Percentiles rank a stretch among this genome's conserved stretches.
These are phyloP conservation scores for Taurulus bubalis DNA, from an alignment of 2,113 vertebrate genomes.

Conservation along the genomic window DNA sequence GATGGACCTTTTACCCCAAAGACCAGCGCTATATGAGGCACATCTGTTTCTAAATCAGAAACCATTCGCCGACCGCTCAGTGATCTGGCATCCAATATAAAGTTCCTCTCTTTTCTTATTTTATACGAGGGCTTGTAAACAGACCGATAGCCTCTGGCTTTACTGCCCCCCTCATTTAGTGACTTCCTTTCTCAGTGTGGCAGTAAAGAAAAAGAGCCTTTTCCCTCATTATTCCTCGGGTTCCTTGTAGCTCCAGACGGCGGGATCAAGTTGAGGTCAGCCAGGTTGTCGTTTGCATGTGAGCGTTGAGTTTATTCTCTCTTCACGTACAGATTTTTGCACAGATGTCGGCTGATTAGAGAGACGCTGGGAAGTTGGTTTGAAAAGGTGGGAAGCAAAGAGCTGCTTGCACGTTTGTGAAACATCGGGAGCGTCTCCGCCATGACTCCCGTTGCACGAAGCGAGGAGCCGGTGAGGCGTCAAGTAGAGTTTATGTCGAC, in stretches of 20 bases:
- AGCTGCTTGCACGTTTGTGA: neutral
- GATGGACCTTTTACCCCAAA: neutral
- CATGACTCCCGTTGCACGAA: slow-evolving; percentile 16
- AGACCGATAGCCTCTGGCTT: slow-evolving; percentile 58
- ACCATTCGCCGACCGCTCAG: slow-evolving; percentile 33
- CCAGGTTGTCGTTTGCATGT: slow-evolving; percentile 34
- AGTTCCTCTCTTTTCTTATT: slow-evolving; percentile 51
- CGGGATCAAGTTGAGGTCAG: slow-evolving; percentile 72
- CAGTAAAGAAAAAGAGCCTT: slow-evolving; percentile 62
- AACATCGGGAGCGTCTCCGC: neutral
- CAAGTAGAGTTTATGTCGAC: slow-evolving; percentile 12
- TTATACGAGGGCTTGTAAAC: slow-evolving; percentile 72
- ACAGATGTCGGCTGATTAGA: slow-evolving; percentile 31
- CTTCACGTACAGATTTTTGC: slow-evolving; percentile 6
- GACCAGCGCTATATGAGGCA: neutral
- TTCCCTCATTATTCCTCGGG: slow-evolving; percentile 56
- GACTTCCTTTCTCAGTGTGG: slow-evolving; percentile 69
- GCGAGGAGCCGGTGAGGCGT: neutral
- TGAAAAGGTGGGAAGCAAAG: slow-evolving; percentile 34
- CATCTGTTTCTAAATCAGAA: slow-evolving; percentile 56
- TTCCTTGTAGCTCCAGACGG: slow-evolving; percentile 64
- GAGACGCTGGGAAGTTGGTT: slow-evolving; percentile 26
- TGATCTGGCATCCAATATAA: slow-evolving; percentile 28
- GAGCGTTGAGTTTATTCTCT: neutral
- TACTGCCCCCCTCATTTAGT: slow-evolving; percentile 50